Percentiles rank a stretch among this genome's conserved stretches.
phyloP scores from a whole-genome alignment of 2,888 invertebrate species.

The Erebia ligea region DNA sequence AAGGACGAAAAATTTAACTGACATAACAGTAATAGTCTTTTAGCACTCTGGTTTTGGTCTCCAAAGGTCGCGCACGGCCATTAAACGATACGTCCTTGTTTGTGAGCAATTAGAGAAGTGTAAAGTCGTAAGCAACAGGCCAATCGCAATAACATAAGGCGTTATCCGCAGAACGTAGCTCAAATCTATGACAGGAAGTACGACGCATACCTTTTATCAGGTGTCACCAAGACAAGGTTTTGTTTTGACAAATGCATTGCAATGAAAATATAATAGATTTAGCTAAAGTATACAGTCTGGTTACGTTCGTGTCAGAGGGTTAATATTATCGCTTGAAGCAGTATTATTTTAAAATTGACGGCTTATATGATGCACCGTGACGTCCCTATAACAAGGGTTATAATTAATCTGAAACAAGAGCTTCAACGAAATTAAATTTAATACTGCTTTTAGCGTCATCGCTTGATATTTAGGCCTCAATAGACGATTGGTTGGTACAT shows the following conservation, averaged over 20 bases:
- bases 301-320: too few relatives aligned
- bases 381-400: too few relatives aligned
- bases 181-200: conserved; percentile 77
- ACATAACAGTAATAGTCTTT: conserved; percentile 64
- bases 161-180: conserved; percentile 57
- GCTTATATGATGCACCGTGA: too few relatives aligned
- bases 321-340: too few relatives aligned
- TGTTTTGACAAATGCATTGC: background rate
- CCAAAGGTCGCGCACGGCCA: conserved; percentile 73
- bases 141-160: conserved; percentile 58
- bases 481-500: too few relatives aligned
- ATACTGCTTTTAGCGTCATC: too few relatives aligned
- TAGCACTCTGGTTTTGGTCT: conserved; percentile 50
- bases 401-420: too few relatives aligned
- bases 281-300: background rate
- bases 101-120: conserved; percentile 30
- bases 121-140: conserved; percentile 57
- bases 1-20: conserved; percentile 41
- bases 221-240: conserved; percentile 51
- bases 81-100: conserved; percentile 67
- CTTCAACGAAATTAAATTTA: too few relatives aligned
- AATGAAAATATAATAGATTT: background rate
- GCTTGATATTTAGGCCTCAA: too few relatives aligned
- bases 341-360: too few relatives aligned
- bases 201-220: conserved; percentile 74